These are phyloP conservation scores for Phocoena sinus DNA, from an alignment of 2,113 vertebrate species.

Conservation along the genomic window DNA sequence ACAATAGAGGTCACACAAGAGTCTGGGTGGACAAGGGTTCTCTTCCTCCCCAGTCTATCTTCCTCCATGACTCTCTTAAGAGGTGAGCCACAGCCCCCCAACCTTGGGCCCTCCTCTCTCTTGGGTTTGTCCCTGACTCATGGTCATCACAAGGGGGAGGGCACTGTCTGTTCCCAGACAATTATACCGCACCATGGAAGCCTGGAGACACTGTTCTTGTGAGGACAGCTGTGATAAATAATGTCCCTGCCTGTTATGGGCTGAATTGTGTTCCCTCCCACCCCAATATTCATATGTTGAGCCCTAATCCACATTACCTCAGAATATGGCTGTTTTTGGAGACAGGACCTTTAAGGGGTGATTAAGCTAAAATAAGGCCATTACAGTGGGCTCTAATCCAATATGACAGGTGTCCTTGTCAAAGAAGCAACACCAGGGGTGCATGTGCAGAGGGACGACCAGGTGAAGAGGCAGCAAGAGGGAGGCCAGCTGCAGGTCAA, in stretches of 20 bases:
- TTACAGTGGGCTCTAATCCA: background rate
- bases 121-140: background rate
- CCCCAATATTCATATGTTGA: background rate
- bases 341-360: background rate
- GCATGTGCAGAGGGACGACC: background rate
- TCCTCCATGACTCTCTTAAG: background rate
- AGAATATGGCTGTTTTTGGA: background rate
- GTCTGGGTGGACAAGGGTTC: background rate
- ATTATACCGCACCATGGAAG: background rate
- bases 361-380: background rate
- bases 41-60: background rate
- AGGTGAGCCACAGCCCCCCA: background rate
- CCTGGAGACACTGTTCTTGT: background rate
- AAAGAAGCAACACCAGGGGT: background rate
- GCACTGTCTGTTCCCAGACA: background rate
- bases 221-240: background rate
- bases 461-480: background rate
- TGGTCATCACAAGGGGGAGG: background rate
- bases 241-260: background rate
- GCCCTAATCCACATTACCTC: background rate
- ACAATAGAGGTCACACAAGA: background rate
- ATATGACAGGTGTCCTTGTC: background rate
- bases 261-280: background rate
- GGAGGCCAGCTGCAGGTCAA: background rate
- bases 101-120: background rate